These are phyloP conservation scores for Andrena cerasifolii DNA, from an alignment of 1,140 invertebrate genomes.

Conservation along the genomic window DNA sequence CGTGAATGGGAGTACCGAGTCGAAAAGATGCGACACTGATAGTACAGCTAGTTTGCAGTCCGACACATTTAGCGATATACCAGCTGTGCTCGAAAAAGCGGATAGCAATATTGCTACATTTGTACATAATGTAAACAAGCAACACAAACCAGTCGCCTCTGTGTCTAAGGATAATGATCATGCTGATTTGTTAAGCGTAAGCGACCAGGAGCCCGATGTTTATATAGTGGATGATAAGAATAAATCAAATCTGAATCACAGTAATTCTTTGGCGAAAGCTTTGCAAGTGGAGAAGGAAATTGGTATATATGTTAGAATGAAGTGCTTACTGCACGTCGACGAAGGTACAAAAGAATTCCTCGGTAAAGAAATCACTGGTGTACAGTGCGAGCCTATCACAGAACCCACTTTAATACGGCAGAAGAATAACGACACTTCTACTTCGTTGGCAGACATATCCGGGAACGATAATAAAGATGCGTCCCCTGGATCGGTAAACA, in stretches of 20 bases:
- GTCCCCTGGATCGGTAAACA: constrained; percentile 75
- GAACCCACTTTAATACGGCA: constrained; percentile 40
- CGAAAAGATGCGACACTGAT: constrained; percentile 52
- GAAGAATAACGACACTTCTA: constrained; percentile 69
- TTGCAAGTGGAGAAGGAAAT: constrained; percentile 72
- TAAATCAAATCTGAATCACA: constrained; percentile 48
- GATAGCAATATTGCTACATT: background rate
- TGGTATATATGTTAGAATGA: constrained; percentile 71
- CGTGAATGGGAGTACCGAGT: constrained; percentile 56
- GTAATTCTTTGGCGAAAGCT: constrained; percentile 8
- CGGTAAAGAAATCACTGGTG: constrained; percentile 70
- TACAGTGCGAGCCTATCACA: constrained; percentile 66
- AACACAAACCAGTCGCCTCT: background rate
- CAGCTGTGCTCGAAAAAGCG: constrained; percentile 5
- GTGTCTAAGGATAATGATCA: constrained; percentile 46
- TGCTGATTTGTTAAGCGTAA: constrained; percentile 62
- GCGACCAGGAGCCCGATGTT: constrained; percentile 68
- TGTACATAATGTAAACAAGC: constrained; percentile 2
- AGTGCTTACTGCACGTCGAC: constrained; percentile 73
- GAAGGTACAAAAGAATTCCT: constrained; percentile 73
- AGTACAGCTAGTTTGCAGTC: constrained; percentile 49
- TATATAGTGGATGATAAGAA: constrained; percentile 64
- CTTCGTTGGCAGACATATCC: constrained; percentile 78
- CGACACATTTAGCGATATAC: constrained; percentile 36
- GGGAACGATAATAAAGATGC: constrained; percentile 76